Conservation (phyloP, 2,888 invertebrate species). For the Poecilobothrus nobilitatus region DNA sequence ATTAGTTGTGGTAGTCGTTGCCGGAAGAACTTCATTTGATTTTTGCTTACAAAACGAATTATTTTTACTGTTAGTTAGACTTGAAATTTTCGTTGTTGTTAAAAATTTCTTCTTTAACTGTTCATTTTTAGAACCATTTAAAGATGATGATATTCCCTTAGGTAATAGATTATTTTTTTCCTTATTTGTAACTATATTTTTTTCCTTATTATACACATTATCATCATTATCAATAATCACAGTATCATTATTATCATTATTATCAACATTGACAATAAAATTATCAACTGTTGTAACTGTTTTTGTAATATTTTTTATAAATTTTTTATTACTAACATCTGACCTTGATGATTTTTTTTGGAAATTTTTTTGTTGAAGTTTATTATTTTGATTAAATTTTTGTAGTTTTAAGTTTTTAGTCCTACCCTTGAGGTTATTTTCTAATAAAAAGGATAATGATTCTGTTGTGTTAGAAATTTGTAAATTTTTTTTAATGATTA, state of each 20-base stretch:
- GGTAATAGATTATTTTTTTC: neutral
- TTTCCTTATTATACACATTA: no score
- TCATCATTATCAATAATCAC: neutral
- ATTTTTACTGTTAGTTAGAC: no score
- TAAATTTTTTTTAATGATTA: neutral
- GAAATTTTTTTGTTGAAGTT: neutral
- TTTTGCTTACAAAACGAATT: neutral
- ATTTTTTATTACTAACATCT: neutral
- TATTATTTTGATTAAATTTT: neutral
- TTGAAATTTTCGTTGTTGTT: neutral
- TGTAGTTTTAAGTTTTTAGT: neutral
- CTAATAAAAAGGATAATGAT: neutral
- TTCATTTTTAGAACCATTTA: neutral
- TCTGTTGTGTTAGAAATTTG: neutral
- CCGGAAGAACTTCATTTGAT: neutral
- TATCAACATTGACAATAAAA: neutral
- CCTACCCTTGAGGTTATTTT: conserved; percentile 4
- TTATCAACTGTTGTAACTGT: neutral
- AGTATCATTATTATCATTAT: neutral
- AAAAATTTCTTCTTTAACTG: neutral
- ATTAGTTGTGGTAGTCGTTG: no score
- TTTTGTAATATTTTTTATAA: neutral
- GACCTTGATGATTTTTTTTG: neutral
- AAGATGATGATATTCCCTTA: neutral
- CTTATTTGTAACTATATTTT: no score